phyloP scores from a whole-genome alignment of 2,113 vertebrate genomes.

The Takifugu bimaculatus region DNA sequence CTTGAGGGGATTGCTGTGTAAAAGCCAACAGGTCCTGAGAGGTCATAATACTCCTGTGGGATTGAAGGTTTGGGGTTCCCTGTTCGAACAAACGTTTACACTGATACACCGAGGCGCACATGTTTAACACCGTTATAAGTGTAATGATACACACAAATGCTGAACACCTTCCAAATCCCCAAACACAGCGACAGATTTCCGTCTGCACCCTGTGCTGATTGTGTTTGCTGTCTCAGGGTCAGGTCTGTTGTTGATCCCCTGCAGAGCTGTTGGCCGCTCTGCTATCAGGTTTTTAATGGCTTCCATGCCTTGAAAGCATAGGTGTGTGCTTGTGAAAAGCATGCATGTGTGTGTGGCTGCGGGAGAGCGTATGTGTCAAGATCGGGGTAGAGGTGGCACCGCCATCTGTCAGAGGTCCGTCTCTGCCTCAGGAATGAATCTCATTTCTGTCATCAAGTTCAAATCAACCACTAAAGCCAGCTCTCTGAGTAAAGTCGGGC shows the following conservation, averaged over 20 bases:
- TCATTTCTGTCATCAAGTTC: slow-evolving; percentile 34
- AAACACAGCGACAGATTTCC: slow-evolving; percentile 30
- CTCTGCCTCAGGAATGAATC: slow-evolving; percentile 37
- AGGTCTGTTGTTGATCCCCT: slow-evolving; percentile 67
- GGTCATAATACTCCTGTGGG: slow-evolving; percentile 51
- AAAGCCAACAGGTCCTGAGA: slow-evolving; percentile 57
- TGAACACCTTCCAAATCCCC: slow-evolving; percentile 31
- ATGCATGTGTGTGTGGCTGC: slow-evolving; percentile 49
- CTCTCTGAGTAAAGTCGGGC: background rate
- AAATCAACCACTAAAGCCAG: background rate
- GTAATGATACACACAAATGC: slow-evolving; percentile 25
- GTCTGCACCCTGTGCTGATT: slow-evolving; percentile 49
- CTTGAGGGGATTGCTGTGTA: slow-evolving; percentile 61
- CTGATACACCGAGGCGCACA: slow-evolving; percentile 17
- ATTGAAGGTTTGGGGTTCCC: slow-evolving; percentile 16
- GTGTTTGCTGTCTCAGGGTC: slow-evolving; percentile 70
- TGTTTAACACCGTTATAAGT: background rate
- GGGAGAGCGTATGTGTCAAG: slow-evolving; percentile 47
- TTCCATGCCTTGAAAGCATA: slow-evolving; percentile 61
- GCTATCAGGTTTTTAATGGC: slow-evolving; percentile 64
- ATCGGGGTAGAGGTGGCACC: slow-evolving; percentile 39
- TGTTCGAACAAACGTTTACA: slow-evolving; percentile 30
- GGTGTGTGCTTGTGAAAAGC: slow-evolving; percentile 38
- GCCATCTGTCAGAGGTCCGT: slow-evolving; percentile 30
- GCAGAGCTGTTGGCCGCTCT: slow-evolving; percentile 49